Evolutionary conservation across 1,140 invertebrate species (phyloP).

Genomic region (Phortica variegata): DNA sequence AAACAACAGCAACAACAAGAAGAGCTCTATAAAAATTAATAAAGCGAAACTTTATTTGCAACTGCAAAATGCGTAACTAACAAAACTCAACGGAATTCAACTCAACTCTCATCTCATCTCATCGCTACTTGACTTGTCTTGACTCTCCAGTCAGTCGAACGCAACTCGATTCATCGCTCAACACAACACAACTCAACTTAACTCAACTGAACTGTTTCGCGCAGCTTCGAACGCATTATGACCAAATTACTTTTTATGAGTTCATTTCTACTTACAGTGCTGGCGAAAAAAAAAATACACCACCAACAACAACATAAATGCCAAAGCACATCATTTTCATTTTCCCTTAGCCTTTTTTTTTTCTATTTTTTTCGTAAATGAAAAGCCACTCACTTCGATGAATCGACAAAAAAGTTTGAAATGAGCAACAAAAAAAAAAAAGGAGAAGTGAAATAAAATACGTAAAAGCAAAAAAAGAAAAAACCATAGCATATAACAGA

Average conservation of each 20-base stretch:
- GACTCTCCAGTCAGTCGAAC: too few species aligned
- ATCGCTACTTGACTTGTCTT: too few species aligned
- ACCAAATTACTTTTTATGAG: conserved; percentile 54
- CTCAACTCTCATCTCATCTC: too few species aligned
- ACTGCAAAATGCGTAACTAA: conserved; percentile 55
- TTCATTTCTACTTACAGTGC: conserved; percentile 38
- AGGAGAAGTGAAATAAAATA: too few species aligned
- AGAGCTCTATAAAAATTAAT: conserved; percentile 44
- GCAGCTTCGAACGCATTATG: conserved; percentile 38
- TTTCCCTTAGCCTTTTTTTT: conserved; percentile 10
- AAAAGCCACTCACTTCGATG: conserved; percentile 54
- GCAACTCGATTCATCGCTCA: too few species aligned
- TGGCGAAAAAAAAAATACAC: conserved; percentile 15
- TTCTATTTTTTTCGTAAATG: conserved; percentile 43
- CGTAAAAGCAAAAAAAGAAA: too few species aligned
- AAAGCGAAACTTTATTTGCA: conserved; percentile 54
- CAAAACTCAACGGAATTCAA: conserved; percentile 1
- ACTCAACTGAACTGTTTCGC: too few species aligned
- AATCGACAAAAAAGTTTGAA: conserved; percentile 35
- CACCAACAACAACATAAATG: conserved; percentile 2
- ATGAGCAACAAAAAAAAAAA: conserved; percentile 13
- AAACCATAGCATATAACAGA: conserved; percentile 12
- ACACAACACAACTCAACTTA: too few species aligned
- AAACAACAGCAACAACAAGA: conserved; percentile 18
- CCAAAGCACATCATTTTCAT: conserved; percentile 24